Conservation (phyloP, 2,888 invertebrate genomes). For the Xestia ashworthii region DNA sequence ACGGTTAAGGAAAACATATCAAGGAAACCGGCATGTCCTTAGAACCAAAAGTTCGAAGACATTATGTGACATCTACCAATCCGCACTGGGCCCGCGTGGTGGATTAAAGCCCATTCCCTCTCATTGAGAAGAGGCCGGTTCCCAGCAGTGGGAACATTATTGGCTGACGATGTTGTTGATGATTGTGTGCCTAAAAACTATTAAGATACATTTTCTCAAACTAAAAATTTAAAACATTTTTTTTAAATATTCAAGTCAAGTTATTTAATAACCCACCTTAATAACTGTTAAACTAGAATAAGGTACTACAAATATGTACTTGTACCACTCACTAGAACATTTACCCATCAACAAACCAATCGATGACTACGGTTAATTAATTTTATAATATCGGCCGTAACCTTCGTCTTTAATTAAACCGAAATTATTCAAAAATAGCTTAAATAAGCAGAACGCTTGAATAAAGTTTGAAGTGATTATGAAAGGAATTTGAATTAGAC, state of each 20-base stretch:
- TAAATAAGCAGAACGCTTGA: conserved; percentile 26
- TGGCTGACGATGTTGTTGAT: no score
- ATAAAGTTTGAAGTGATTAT: conserved; percentile 46
- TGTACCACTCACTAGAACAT: not conserved
- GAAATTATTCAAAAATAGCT: conserved; percentile 22
- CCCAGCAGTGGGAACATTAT: no score
- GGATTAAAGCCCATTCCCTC: no score
- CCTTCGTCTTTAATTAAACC: conserved; percentile 6
- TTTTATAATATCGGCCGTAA: not conserved
- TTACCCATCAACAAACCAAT: not conserved
- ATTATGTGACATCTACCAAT: no score
- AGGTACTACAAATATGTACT: not conserved
- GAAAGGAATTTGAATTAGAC: conserved; percentile 45
- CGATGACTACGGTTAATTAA: not conserved
- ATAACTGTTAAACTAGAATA: not conserved
- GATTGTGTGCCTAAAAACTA: not conserved
- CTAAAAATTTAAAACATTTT: not conserved
- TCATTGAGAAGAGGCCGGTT: no score
- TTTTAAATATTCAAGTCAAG: not conserved
- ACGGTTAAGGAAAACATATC: no score
- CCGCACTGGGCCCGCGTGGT: no score
- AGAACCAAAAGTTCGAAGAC: no score
- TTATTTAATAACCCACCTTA: not conserved
- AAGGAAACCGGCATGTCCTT: no score
- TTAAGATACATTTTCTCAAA: no score